Base-by-base conservation (phyloP, 1,140 invertebrate species). In the Tribolium madens region DNA sequence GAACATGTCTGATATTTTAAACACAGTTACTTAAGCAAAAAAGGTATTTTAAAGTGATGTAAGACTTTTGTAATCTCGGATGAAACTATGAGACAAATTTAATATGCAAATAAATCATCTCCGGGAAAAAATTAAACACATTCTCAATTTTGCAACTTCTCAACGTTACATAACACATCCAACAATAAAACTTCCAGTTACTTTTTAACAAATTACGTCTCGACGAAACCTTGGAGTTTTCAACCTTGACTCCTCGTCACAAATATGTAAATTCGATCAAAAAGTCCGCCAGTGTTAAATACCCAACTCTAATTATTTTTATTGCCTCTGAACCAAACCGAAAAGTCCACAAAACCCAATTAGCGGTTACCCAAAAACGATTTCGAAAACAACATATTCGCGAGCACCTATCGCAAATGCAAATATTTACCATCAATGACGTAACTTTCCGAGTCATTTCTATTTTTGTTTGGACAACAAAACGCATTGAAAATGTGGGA, bases 361-460 rank as follows among this genome's bases (percentile, higher is more conserved):
- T 48, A 72, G 50, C 26, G 57, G 57, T 64, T 42, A 13, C n/a
- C n/a, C 57, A 64, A 64, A 26, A 64, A 64, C 57, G 26, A 31
- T 52, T 26, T 52, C 17, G 50, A 52, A 47, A 71, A 71, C 69
- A 26, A 26, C 1, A 26, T 3, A 26, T 26, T 26, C 42, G 18
- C 17, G 26, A 70, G 42, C n/a, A 47, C 69, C 47, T 17, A 71
- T 71, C 47, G 36, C 17, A 42, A 71, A 72, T 72, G 70, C 70
- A 72, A 72, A 72, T 72, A 72, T 72, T 72, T 72, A 72, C 70
- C 17, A 31, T 72, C 70, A 31, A 17, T 72, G 70, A 72, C 70
- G 70, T 33, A 72, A 72, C 21, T 31, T 72, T 72, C 26, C 47
- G 42, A 72, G 70, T 72, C 70, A 72, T 31, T n/a, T 52, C 70